Conservation (phyloP, 2,888 invertebrate species). For the Brachylomia viminalis region DNA sequence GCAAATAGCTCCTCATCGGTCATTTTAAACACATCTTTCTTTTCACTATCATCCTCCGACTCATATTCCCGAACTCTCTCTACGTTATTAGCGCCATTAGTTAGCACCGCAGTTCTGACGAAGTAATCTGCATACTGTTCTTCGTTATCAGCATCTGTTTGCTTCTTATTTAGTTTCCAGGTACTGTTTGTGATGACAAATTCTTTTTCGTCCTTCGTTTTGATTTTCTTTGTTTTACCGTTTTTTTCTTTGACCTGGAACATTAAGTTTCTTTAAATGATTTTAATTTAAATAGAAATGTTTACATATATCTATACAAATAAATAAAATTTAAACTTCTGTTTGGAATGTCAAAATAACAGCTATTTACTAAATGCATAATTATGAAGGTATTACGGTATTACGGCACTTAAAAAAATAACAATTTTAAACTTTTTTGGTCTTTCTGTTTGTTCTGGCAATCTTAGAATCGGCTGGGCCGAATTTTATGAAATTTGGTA, state of each 20-base stretch:
- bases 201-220: constrained; percentile 77
- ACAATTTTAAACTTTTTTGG: no score
- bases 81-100: constrained; percentile 76
- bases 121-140: constrained; percentile 83
- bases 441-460: no score
- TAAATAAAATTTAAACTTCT: no score
- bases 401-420: no score
- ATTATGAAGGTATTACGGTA: no score
- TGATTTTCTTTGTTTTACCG: constrained; percentile 85
- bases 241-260: constrained; percentile 83
- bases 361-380: no score
- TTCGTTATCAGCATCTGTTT: constrained; percentile 65
- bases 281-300: no score
- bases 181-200: constrained; percentile 84
- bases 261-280: no score
- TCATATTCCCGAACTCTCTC: constrained; percentile 76
- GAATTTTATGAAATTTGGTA: no score
- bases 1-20: constrained; percentile 95
- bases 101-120: constrained; percentile 81
- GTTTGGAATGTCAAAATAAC: no score
- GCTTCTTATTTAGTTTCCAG: constrained; percentile 81
- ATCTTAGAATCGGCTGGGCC: no score
- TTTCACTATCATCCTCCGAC: constrained; percentile 74
- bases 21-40: constrained; percentile 82
- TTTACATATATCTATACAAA: no score